A percentile compares a stretch with the other conserved stretches of the same genome.
Conservation (phyloP, 2,888 invertebrate species). For the Drosophila trichaetosa region DNA sequence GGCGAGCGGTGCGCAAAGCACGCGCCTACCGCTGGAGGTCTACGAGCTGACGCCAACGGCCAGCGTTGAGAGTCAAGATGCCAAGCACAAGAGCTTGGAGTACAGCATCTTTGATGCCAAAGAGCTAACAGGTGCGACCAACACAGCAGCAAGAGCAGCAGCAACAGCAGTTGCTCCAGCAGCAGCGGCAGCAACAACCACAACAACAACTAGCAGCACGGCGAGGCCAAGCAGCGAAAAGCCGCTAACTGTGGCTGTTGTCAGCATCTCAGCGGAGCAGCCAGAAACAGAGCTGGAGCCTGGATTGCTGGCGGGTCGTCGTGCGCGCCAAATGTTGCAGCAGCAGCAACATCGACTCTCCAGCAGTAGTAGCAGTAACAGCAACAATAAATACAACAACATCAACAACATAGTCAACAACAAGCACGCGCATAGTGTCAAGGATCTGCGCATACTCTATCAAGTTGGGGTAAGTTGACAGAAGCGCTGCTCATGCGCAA, state of each 20-base stretch:
- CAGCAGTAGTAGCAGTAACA: conserved; percentile 45
- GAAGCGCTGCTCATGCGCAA: conserved; percentile 4
- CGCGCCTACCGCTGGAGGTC: conserved; percentile 84
- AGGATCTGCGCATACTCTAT: conserved; percentile 88
- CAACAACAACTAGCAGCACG: conserved; percentile 39
- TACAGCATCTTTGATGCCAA: conserved; percentile 78
- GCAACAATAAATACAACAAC: conserved; percentile 43
- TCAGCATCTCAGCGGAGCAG: conserved; percentile 53
- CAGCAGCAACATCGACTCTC: conserved; percentile 66
- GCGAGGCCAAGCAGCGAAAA: conserved; percentile 41
- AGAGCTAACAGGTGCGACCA: conserved; percentile 55
- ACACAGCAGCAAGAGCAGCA: conserved; percentile 23
- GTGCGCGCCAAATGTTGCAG: conserved; percentile 86
- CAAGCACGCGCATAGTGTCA: conserved; percentile 56
- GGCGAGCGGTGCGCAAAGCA: conserved; percentile 64
- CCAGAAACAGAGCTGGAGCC: conserved; percentile 40
- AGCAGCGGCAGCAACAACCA: conserved; percentile 22
- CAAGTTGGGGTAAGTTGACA: conserved; percentile 85
- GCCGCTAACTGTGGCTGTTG: conserved; percentile 55
- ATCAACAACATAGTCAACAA: conserved; percentile 48
- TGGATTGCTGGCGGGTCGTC: conserved; percentile 71
- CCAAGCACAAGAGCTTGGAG: conserved; percentile 75
- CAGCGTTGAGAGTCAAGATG: conserved; percentile 35
- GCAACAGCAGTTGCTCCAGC: conserved; percentile 25
- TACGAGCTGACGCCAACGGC: conserved; percentile 82